Conservation (phyloP, 2,888 invertebrate species). For the Ectropis crepuscularia region DNA sequence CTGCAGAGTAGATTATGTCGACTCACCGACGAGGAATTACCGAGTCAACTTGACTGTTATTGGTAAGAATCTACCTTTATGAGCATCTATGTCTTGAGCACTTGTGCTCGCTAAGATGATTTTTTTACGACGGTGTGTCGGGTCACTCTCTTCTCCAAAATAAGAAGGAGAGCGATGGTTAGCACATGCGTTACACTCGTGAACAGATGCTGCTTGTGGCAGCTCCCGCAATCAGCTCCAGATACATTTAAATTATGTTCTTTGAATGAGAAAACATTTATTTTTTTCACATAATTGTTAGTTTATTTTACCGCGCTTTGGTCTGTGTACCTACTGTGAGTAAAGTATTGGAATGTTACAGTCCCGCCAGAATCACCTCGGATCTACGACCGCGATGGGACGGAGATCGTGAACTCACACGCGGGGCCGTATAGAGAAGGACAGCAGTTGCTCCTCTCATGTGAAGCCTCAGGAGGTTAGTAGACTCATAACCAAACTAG, state of each 20-base stretch:
- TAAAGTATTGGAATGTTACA: conserved; percentile 65
- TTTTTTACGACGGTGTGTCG: background rate
- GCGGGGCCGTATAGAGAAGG: conserved; percentile 95
- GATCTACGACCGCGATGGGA: conserved; percentile 93
- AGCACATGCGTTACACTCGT: no score
- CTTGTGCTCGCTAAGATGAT: background rate
- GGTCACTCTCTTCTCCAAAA: no score
- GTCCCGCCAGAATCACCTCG: conserved; percentile 92
- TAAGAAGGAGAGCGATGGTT: no score
- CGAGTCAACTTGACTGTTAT: conserved; percentile 94
- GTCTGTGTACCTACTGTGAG: background rate
- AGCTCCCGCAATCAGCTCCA: no score
- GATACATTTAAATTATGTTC: no score
- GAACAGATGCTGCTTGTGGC: no score
- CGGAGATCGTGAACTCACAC: conserved; percentile 89
- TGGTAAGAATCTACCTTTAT: conserved; percentile 85
- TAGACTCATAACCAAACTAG: background rate
- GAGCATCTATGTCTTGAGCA: background rate
- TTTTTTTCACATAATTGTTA: no score
- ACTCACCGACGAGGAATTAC: conserved; percentile 95
- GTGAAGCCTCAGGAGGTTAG: conserved; percentile 94
- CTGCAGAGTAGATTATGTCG: conserved; percentile 94
- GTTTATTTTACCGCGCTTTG: no score
- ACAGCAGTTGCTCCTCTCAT: conserved; percentile 92
- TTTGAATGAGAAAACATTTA: no score